phyloP scores from a whole-genome alignment of 1,140 invertebrate genomes.

The Magallana gigas region DNA sequence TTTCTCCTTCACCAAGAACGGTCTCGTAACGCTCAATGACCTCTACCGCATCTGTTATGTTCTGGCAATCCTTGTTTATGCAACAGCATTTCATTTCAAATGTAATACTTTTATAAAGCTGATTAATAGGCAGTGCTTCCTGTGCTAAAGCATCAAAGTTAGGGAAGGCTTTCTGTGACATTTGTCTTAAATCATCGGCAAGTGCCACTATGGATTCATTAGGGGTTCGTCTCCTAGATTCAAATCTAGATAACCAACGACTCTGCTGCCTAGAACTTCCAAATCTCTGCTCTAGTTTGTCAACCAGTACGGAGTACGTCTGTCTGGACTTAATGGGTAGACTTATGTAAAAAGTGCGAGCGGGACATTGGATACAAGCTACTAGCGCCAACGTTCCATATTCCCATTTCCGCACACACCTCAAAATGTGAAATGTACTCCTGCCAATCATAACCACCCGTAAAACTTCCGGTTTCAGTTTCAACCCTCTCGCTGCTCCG shows the following conservation, averaged over 20 bases:
- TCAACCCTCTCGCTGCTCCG: too few species aligned
- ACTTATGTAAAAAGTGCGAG: slow-evolving; percentile 48
- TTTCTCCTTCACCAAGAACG: slow-evolving; percentile 42
- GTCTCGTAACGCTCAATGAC: slow-evolving; percentile 45
- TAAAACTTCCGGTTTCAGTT: slow-evolving; percentile 44
- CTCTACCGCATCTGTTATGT: slow-evolving; percentile 44
- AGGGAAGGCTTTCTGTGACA: slow-evolving; percentile 40
- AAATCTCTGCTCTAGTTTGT: slow-evolving; percentile 44
- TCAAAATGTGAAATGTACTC: slow-evolving; percentile 50
- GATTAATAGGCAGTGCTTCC: slow-evolving; percentile 45
- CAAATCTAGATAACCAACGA: slow-evolving; percentile 47
- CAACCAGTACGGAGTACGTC: neutral
- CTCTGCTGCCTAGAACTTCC: slow-evolving; percentile 48
- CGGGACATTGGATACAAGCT: slow-evolving; percentile 21
- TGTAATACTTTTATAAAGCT: slow-evolving; percentile 46
- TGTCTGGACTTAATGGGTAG: neutral
- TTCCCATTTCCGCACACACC: slow-evolving; percentile 49
- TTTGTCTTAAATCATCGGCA: slow-evolving; percentile 47
- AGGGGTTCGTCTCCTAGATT: slow-evolving; percentile 44
- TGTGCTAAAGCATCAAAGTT: slow-evolving; percentile 40
- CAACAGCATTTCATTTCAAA: neutral
- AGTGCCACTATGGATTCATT: slow-evolving; percentile 40
- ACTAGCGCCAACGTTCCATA: slow-evolving; percentile 27
- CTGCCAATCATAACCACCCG: slow-evolving; percentile 45
- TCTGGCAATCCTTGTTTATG: slow-evolving; percentile 46